These are phyloP conservation scores for Cotesia typhae DNA, from an alignment of 1,140 invertebrate species.

Conservation along the genomic window DNA sequence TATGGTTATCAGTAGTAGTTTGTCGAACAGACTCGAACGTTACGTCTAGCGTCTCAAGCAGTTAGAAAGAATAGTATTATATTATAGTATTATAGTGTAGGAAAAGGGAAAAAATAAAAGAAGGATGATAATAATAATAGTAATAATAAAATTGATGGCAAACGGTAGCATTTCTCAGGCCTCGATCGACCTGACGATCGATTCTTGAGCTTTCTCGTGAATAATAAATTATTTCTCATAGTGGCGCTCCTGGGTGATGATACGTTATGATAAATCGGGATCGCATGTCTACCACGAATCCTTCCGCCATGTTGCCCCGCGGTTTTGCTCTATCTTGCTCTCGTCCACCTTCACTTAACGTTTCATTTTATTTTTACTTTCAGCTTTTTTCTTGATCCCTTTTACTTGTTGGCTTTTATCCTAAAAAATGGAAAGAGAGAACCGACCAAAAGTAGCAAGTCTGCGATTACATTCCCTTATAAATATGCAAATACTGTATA, in stretches of 20 bases:
- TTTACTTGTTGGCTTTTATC: slow-evolving; percentile 8
- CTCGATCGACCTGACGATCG: slow-evolving; percentile 33
- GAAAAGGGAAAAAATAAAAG: slow-evolving; percentile 8
- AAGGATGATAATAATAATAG: background rate
- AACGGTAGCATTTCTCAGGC: slow-evolving; percentile 39
- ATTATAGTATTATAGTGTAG: background rate
- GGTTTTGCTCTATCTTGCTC: slow-evolving; percentile 54
- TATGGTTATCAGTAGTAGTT: too few species aligned
- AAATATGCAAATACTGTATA: slow-evolving; percentile 63
- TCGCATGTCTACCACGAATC: slow-evolving; percentile 65
- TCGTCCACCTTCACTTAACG: slow-evolving; percentile 26
- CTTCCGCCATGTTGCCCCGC: slow-evolving; percentile 62
- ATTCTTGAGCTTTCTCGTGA: slow-evolving; percentile 39
- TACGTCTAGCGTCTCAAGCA: too few species aligned
- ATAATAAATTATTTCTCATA: slow-evolving; percentile 59
- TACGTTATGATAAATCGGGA: slow-evolving; percentile 62
- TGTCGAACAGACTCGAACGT: too few species aligned
- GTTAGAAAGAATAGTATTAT: background rate
- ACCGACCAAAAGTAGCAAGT: slow-evolving; percentile 60
- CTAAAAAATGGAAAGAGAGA: slow-evolving; percentile 32
- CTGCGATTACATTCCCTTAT: slow-evolving; percentile 66
- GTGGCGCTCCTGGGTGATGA: slow-evolving; percentile 56
- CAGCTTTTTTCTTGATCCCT: slow-evolving; percentile 25
- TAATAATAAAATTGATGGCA: slow-evolving; percentile 30
- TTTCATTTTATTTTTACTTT: slow-evolving; percentile 25